Conservation (phyloP, 2,797 vertebrate genomes). For the Leptodactylus fallax region DNA sequence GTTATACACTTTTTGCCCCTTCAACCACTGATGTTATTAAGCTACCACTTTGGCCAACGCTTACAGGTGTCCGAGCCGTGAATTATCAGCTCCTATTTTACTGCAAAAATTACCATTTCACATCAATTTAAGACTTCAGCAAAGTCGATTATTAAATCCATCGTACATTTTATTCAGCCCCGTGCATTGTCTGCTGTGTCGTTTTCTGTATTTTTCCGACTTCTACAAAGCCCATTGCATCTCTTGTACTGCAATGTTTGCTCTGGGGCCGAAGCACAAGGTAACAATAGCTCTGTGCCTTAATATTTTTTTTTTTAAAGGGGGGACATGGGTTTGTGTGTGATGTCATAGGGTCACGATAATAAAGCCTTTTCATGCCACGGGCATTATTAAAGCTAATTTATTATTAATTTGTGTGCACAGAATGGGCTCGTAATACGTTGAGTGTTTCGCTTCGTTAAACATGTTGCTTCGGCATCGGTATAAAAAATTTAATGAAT, state of each 20-base stretch:
- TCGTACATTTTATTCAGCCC: conserved; percentile 6
- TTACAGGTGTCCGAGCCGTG: too few relatives aligned
- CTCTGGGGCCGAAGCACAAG: conserved; percentile 29
- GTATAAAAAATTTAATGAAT: conserved; percentile 63
- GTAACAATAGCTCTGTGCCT: conserved; percentile 9
- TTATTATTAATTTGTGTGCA: conserved; percentile 71
- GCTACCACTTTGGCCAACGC: too few relatives aligned
- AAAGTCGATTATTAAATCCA: conserved; percentile 8
- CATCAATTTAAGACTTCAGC: too few relatives aligned
- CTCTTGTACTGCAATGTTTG: conserved; percentile 28
- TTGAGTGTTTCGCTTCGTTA: conserved; percentile 66
- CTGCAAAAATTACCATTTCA: too few relatives aligned
- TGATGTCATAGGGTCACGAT: conserved; percentile 69
- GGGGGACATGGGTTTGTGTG: conserved; percentile 37
- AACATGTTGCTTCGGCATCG: conserved; percentile 63
- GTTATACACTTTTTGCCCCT: too few relatives aligned
- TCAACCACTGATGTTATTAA: too few relatives aligned
- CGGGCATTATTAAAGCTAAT: conserved; percentile 72
- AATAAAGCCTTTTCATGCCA: conserved; percentile 62
- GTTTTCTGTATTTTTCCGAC: conserved; percentile 37
- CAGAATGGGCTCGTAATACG: conserved; percentile 68
- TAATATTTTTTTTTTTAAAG: conserved; percentile 69
- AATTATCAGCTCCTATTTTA: too few relatives aligned
- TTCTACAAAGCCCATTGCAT: conserved; percentile 32
- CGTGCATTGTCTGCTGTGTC: background rate